Base-by-base conservation (phyloP, 2,797 vertebrate genomes). In the Coregonus sp. region DNA sequence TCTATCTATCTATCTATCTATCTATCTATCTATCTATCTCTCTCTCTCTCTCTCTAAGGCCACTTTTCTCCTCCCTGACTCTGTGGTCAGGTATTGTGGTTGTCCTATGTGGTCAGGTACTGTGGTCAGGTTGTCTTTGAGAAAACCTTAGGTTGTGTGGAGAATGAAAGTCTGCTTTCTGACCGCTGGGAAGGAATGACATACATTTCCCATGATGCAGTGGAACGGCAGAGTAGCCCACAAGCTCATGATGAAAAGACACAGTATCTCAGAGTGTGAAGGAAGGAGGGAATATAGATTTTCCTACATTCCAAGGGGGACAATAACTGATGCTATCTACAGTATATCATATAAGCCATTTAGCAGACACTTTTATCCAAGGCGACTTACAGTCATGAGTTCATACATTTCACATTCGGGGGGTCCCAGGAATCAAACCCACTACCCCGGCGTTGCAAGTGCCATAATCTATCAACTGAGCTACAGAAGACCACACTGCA, bases 121-220 rank as follows among this genome's bases (percentile, higher is more conserved):
- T 16, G 72, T 29, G 52, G 73, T 70, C 40, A 59, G 69, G 25
- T 52, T 20, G 51, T 25, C 37, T 16, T 11, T 1, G 68, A 40
- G 18, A 11, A 12, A 40, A 47, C 9, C 20, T 12, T 18, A 12
- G 9, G 69, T 20, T 7, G 51, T 31, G 14, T 52, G 16, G 70
- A 54, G 70, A 31, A 31, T 14, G 11, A 71, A 51, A 51, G 25
- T 20, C 12, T 31, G 50, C 9, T 31, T 29, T 54, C 51, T 54
- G 25, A 72, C 70, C 5, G 11, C 51, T 29, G 69, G 40, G 52
- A 54, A 65, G 51, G 51, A 29, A 50, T 59, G 31, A 77, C 72
- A 81, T 86, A 75, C 79, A 88, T 85, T 85, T 81, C 80, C 79
- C 74, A 86, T 78, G 78, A 82, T 69, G 40, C 40, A 47, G 40